Conservation (phyloP, 2,888 invertebrate species). For the Lysandra bellargus region DNA sequence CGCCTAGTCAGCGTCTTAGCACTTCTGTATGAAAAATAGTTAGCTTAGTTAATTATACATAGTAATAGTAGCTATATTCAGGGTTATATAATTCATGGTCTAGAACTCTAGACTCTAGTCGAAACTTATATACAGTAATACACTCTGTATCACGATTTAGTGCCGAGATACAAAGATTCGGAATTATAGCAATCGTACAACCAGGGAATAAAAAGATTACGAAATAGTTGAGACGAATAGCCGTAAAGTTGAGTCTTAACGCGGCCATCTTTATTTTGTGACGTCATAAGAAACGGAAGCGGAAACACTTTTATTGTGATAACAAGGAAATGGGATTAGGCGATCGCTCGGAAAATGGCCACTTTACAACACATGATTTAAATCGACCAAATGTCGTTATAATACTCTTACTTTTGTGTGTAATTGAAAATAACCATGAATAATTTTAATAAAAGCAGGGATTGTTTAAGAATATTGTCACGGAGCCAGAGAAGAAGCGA, state of each 20-base stretch:
- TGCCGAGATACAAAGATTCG: neutral
- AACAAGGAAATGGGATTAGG: neutral
- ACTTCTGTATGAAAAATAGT: too few relatives aligned
- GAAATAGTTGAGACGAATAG: too few relatives aligned
- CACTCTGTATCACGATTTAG: too few relatives aligned
- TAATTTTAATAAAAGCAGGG: too few relatives aligned
- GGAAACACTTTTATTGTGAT: neutral
- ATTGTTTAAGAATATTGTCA: too few relatives aligned
- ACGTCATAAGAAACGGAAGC: neutral
- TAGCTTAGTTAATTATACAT: too few relatives aligned
- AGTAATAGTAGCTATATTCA: too few relatives aligned
- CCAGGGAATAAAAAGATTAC: neutral
- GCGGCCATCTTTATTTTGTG: neutral
- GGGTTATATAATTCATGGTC: too few relatives aligned
- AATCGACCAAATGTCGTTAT: neutral
- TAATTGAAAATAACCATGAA: neutral
- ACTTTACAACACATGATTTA: neutral
- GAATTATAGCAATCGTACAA: neutral
- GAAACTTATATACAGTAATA: too few relatives aligned
- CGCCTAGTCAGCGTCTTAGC: too few relatives aligned
- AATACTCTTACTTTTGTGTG: neutral
- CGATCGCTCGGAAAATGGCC: neutral
- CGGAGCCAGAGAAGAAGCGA: too few relatives aligned
- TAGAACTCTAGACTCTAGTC: too few relatives aligned
- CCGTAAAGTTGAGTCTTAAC: neutral